Percentiles rank a stretch among this genome's conserved stretches.
These are phyloP conservation scores for Phasia obesa DNA, from an alignment of 2,888 invertebrate species.

Conservation along the genomic window DNA sequence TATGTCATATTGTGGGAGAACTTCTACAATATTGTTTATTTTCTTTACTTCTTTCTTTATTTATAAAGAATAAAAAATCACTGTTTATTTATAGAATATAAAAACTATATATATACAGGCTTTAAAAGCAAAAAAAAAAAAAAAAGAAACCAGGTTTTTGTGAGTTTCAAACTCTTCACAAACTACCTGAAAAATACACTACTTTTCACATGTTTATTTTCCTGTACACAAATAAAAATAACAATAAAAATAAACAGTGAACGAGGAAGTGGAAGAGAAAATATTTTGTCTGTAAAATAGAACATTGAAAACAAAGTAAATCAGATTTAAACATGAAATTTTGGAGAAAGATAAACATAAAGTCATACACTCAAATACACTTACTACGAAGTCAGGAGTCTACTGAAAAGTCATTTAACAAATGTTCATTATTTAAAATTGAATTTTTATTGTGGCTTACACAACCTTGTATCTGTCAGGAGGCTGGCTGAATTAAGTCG, in stretches of 20 bases:
- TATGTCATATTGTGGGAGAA: constrained; percentile 1
- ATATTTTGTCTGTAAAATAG: constrained; percentile 32
- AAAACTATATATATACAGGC: not conserved
- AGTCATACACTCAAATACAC: not conserved
- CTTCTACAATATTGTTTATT: constrained; percentile 2
- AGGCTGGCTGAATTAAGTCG: too few species aligned
- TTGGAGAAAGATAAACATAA: constrained; percentile 19
- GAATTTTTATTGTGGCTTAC: too few species aligned
- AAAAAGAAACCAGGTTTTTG: constrained; percentile 39
- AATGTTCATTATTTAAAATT: too few species aligned
- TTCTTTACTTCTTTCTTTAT: constrained; percentile 12
- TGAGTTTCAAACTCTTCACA: constrained; percentile 46
- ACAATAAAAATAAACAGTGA: not conserved
- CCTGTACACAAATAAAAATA: not conserved
- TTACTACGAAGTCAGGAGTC: not conserved
- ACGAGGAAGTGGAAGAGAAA: not conserved
- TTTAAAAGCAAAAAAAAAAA: not conserved
- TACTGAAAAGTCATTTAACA: not conserved
- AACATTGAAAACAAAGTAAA: constrained; percentile 49
- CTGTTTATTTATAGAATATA: constrained; percentile 45
- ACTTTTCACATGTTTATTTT: constrained; percentile 41
- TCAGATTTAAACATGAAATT: constrained; percentile 15
- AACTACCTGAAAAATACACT: constrained; percentile 50
- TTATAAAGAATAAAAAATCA: constrained; percentile 2
- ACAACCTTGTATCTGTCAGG: too few species aligned